Evolutionary conservation across 92 coral and sea anemone species (phyloP).

Genomic region (Phymanthus crucifer): DNA sequence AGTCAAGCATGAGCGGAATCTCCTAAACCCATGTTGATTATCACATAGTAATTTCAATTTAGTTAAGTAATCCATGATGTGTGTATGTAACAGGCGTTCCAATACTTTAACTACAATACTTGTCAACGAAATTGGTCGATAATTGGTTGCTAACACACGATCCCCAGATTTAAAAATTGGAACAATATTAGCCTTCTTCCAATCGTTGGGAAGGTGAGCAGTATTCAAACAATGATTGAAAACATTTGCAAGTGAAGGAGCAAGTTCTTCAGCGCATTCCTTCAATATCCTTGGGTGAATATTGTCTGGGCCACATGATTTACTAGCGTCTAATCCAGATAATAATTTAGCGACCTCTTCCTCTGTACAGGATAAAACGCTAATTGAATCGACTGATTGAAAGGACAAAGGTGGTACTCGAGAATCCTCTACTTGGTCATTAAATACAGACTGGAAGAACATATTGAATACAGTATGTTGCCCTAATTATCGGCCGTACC

Average conservation of each 20-base stretch:
- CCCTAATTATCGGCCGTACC: constrained; percentile 2
- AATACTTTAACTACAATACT: constrained; percentile 40
- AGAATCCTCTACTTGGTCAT: neutral
- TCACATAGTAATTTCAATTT: constrained; percentile 23
- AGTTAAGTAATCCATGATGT: constrained; percentile 37
- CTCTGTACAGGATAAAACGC: neutral
- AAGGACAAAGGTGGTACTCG: neutral
- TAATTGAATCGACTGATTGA: neutral
- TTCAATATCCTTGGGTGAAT: constrained; percentile 17
- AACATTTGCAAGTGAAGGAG: constrained; percentile 24
- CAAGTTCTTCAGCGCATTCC: constrained; percentile 35
- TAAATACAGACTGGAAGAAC: constrained; percentile 4
- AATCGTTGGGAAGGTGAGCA: constrained; percentile 45
- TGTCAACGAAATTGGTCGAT: constrained; percentile 48
- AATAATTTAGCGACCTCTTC: constrained; percentile 2
- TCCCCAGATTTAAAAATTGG: constrained; percentile 47
- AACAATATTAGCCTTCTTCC: constrained; percentile 44
- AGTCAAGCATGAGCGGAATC: constrained; percentile 39
- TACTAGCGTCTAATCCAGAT: neutral
- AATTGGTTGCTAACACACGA: constrained; percentile 36
- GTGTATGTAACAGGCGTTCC: constrained; percentile 51
- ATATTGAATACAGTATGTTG: neutral
- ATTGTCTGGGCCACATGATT: constrained; percentile 8
- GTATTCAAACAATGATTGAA: constrained; percentile 37
- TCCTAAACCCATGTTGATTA: constrained; percentile 45